Percentiles rank a stretch among this genome's conserved stretches.
phyloP scores from a whole-genome alignment of 1,140 invertebrate genomes.

The Triops cancriformis region DNA sequence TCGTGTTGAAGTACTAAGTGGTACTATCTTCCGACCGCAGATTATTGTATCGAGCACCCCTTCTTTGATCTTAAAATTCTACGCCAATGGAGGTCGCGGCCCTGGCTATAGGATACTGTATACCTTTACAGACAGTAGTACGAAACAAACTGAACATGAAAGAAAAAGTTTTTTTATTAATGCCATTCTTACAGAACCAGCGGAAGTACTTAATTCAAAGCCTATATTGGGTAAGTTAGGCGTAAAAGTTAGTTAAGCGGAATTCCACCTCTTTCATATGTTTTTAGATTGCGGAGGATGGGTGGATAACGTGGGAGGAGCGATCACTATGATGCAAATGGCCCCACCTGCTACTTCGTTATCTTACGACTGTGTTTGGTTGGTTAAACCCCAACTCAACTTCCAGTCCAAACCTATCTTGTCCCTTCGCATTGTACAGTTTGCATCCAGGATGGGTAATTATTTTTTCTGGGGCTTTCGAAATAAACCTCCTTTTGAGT shows the following conservation, averaged over 20 bases:
- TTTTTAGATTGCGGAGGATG: conserved; percentile 58
- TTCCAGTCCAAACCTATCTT: conserved; percentile 60
- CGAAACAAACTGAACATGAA: not conserved
- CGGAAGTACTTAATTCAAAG: conserved; percentile 41
- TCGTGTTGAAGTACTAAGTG: conserved; percentile 55
- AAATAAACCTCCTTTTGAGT: not conserved
- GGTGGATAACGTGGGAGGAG: conserved; percentile 60
- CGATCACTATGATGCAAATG: conserved; percentile 72
- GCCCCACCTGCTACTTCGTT: conserved; percentile 44
- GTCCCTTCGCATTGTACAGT: conserved; percentile 55
- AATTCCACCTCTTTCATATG: conserved; percentile 33
- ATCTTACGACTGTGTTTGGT: conserved; percentile 62
- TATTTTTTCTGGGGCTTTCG: conserved; percentile 19
- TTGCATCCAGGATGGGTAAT: conserved; percentile 51
- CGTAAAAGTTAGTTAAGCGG: conserved; percentile 50
- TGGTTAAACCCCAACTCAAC: conserved; percentile 56
- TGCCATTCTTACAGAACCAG: conserved; percentile 42
- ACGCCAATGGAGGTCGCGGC: conserved; percentile 59
- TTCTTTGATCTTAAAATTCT: conserved; percentile 55
- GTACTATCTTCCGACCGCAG: conserved; percentile 57
- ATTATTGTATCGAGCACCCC: conserved; percentile 56
- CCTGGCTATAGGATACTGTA: conserved; percentile 60
- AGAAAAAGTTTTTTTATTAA: not conserved
- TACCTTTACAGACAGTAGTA: conserved; percentile 43
- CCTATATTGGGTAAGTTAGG: not conserved